Conservation (phyloP, 2,113 vertebrate genomes). For the Neotragus moschatus region DNA sequence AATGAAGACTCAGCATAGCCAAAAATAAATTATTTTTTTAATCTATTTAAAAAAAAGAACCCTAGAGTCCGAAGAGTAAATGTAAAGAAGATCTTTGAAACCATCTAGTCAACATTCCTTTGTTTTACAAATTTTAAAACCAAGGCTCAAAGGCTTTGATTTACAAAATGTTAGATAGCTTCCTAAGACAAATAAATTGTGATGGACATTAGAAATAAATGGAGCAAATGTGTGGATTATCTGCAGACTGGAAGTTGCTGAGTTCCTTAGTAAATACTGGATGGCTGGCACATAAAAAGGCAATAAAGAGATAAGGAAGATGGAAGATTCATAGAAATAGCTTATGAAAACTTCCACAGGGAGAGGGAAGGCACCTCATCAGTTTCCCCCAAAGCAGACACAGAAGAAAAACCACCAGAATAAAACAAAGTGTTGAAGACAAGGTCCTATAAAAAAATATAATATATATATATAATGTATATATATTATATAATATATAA, state of each 20-base stretch:
- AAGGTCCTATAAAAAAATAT: neutral
- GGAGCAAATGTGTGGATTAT: neutral
- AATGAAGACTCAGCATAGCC: neutral
- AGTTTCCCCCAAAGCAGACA: neutral
- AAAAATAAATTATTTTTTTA: neutral
- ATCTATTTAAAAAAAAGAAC: neutral
- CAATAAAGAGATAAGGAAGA: neutral
- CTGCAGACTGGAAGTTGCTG: neutral
- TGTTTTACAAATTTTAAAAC: neutral
- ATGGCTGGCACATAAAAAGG: neutral
- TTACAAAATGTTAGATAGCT: neutral
- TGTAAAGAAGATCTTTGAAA: neutral
- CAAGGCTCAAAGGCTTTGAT: neutral
- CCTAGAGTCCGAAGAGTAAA: neutral
- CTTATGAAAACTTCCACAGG: neutral
- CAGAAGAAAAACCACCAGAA: neutral
- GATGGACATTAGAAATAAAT: neutral
- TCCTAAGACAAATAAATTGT: neutral
- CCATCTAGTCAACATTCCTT: neutral
- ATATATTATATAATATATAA: neutral
- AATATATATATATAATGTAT: neutral
- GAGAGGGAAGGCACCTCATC: neutral
- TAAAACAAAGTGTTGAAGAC: neutral
- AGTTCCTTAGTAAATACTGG: neutral
- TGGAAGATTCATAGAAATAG: neutral